Base-by-base conservation (phyloP, 2,888 invertebrate species). In the Gerosis bhagava region DNA sequence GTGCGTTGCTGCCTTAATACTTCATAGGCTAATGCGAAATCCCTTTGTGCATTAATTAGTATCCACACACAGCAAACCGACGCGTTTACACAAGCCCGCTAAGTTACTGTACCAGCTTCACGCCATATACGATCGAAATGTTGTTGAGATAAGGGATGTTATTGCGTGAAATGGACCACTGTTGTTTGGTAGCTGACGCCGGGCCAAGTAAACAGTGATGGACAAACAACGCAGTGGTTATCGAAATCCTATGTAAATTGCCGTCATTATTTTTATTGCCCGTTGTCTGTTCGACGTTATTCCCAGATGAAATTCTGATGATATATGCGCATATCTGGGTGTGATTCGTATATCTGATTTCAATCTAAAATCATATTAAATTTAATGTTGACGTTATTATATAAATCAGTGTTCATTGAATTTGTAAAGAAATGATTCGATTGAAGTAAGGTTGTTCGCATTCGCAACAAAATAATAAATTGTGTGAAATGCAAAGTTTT, bases 1-100 rank as follows among this genome's bases (percentile, higher is more conserved):
- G 22, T 46, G 13, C 32, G 25, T 24, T 7, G 21, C 31, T 19
- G 17, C 45, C 49, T 54, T 53, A 47, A 53, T 54, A 50, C 57
- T 54, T 54, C 53, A 57, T 59, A 50, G 51, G 42, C 49, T 56
- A 54, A 57, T 59, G 49, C 51, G 53, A 55, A 57, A 62, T 55
- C 57, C 56, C 60, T 60, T 59, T 63, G 62, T 57, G 57, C 57
- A 61, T 63, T 60, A 63, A 62, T 60, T 63, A 63, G 49, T 55
- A 57, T 60, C 45, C 44, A 50, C 51, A 50, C 50, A 54, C 43
- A 49, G 54, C 51, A 36, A 44, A 34, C 40, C 22, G 15, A 47
- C 21, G 40, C n/a, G 47, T 40, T 46, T 46, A 35, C 47, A 47
- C 40, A 47, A 47, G 32, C 21, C 28, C 26, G 16, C 34, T 34